Conservation (phyloP, 2,797 vertebrate species). For the Xiphophorus birchmanni region DNA sequence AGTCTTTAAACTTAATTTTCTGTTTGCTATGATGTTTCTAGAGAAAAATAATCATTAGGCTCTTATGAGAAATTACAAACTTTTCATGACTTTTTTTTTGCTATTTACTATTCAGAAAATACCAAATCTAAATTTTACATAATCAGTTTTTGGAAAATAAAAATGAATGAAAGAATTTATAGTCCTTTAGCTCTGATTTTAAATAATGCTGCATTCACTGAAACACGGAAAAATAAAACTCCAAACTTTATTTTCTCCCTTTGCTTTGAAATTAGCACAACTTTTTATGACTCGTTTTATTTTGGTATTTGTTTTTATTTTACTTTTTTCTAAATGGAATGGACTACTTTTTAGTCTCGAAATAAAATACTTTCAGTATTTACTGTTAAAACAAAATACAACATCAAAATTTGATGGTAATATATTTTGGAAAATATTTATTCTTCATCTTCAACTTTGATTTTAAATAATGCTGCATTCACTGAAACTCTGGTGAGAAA, state of each 20-base stretch:
- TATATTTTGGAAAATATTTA: too few species aligned
- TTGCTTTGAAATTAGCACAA: too few species aligned
- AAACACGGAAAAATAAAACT: background rate
- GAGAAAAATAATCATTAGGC: background rate
- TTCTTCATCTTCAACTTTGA: too few species aligned
- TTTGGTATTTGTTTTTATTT: too few species aligned
- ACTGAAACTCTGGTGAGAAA: background rate
- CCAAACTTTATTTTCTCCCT: too few species aligned
- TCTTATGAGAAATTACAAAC: background rate
- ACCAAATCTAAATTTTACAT: too few species aligned
- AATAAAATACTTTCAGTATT: background rate
- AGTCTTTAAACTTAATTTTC: background rate
- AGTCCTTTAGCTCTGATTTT: too few species aligned
- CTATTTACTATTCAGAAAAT: too few species aligned
- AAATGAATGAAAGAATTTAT: too few species aligned
- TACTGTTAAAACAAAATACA: background rate
- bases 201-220: background rate
- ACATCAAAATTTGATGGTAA: background rate
- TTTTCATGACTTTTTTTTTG: too few species aligned
- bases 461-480: background rate
- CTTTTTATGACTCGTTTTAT: background rate
- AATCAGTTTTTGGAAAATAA: background rate
- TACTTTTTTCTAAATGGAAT: too few species aligned
- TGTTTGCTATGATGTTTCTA: background rate
- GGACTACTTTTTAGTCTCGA: too few species aligned